These are phyloP conservation scores for Pollenia labialis DNA, from an alignment of 2,888 invertebrate species.

Conservation along the genomic window DNA sequence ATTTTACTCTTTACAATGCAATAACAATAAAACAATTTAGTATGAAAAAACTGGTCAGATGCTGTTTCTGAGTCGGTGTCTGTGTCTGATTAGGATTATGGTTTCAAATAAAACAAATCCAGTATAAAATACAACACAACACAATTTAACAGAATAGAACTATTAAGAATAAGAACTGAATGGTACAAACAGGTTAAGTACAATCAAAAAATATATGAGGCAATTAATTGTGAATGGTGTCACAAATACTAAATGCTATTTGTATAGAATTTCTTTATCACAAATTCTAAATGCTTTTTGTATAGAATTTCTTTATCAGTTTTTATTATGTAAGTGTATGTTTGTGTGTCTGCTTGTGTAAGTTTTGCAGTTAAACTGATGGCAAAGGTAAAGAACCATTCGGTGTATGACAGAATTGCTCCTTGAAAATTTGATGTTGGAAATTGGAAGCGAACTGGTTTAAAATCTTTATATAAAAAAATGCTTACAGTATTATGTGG, in stretches of 20 bases:
- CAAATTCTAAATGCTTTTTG: no score
- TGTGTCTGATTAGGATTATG: constrained; percentile 67
- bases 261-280: constrained; percentile 34
- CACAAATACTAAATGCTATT: constrained; percentile 59
- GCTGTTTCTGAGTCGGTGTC: constrained; percentile 55
- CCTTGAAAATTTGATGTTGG: no score
- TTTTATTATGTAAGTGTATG: not conserved
- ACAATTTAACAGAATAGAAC: not conserved
- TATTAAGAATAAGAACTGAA: not conserved
- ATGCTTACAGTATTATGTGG: no score
- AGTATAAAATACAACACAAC: not conserved
- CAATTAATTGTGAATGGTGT: constrained; percentile 67
- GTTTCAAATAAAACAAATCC: constrained; percentile 53
- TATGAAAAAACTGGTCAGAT: constrained; percentile 32
- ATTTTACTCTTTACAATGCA: constrained; percentile 1
- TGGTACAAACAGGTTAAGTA: constrained; percentile 57
- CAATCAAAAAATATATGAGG: constrained; percentile 69
- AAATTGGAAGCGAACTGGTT: no score
- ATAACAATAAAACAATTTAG: no score
- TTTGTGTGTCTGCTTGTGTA: constrained; percentile 6
- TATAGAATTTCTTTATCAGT: no score
- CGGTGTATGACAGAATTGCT: no score
- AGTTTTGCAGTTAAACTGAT: no score
- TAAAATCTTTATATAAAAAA: no score
- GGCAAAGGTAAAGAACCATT: no score